Evolutionary conservation across 2,888 invertebrate genomes (phyloP).

Genomic region (Brachypterus glaber): DNA sequence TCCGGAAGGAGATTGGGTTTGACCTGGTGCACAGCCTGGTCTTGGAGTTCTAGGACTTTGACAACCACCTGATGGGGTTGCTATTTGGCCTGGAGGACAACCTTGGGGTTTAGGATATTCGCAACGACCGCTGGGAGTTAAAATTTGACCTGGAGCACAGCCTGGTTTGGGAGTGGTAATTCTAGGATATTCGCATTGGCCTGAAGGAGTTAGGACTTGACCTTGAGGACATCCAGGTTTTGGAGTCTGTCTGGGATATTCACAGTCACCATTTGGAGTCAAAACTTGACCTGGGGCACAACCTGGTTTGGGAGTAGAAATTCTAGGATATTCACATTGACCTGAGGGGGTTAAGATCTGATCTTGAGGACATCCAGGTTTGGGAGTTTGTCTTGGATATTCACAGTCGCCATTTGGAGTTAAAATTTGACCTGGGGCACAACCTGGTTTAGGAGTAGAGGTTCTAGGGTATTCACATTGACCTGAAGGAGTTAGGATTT

Average conservation of each 20-base stretch:
- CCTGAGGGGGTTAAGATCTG: neutral
- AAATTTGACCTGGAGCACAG: constrained; percentile 23
- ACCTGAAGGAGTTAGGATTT: neutral
- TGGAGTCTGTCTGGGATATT: constrained; percentile 9
- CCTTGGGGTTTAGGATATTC: constrained; percentile 19
- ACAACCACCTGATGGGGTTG: constrained; percentile 28
- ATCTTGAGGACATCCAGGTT: neutral
- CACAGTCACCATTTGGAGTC: neutral
- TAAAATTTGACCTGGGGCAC: neutral
- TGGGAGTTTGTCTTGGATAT: constrained; percentile 1
- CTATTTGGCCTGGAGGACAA: constrained; percentile 17
- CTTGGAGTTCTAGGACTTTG: constrained; percentile 26
- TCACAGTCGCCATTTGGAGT: constrained; percentile 2
- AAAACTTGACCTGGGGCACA: constrained; percentile 1
- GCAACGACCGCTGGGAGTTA: constrained; percentile 20
- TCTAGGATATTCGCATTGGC: constrained; percentile 25
- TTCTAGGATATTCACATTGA: neutral
- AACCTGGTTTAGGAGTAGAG: constrained; percentile 12
- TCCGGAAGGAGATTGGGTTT: neutral
- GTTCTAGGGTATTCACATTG: constrained; percentile 10
- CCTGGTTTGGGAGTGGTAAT: constrained; percentile 18
- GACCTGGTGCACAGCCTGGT: constrained; percentile 13
- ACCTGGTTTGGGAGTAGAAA: neutral
- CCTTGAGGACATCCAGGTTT: constrained; percentile 9
- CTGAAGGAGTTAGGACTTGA: constrained; percentile 9